Base-by-base conservation (phyloP, 1,140 invertebrate genomes). In the Chymomyza costata region DNA sequence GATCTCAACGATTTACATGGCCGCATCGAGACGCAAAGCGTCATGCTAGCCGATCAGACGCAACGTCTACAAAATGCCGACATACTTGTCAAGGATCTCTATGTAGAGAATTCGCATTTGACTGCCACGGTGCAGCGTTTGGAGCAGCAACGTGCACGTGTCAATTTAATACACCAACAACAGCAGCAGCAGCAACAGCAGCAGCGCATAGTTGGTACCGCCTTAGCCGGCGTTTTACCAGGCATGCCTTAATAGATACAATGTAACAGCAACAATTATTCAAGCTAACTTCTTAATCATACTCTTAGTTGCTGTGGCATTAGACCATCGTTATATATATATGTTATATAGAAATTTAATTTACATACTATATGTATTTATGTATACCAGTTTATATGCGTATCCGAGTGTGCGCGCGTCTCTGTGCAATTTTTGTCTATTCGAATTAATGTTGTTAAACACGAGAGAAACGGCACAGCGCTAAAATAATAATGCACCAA, bases 41-140 rank as follows among this genome's bases (percentile, higher is more conserved):
- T 90, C 30, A 89, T 90, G 64, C 71, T 92, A 3, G 87, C 90
- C 19, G 87, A 92, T 32, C 91, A 93, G 68, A 87, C 90, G 41
- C 86, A 90, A 74, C 90, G 90, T 50, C 86, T 94, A 45, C 88
- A 90, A n/a, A 89, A 89, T 65, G 89, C 92, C 25, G 93, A 94
- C 85, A 84, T 93, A 57, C 85, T 94, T 3, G 90, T 93, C 1
- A 93, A 93, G 84, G 92, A 94, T 83, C 86, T 94, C 13, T 94
- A 92, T 74, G 88, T 93, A n/a, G 93, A 94, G 85, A 94, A 94
- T 87, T 90, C 92, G 17, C 90, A 91, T 82, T 85, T 94, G 50
- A 88, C 89, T 10, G 88, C 90, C 3, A 89, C 88, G 15, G 87
- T 91, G n/a, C 90, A 91, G 71, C 86, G 88, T 41, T 68, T 92